Base-by-base conservation (phyloP, 2,113 vertebrate genomes). In the Redunca redunca region DNA sequence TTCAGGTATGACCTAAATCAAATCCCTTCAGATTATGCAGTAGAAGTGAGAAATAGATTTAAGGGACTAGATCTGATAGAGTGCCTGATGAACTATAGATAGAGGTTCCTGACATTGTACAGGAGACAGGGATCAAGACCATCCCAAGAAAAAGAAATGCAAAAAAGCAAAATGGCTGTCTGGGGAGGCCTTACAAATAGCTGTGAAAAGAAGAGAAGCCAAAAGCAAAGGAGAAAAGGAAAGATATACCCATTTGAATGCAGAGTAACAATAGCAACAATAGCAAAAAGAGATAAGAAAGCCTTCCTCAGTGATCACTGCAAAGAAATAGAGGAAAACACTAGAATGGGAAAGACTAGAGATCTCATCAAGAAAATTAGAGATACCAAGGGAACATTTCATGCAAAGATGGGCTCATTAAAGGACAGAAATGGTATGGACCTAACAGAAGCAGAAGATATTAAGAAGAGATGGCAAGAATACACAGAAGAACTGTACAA, bases 101-200 rank as follows among this genome's bases (percentile, higher is more conserved):
- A 0, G 62, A 67, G 33, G 33, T n/a, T n/a, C 7, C 0, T 67
- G 33, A n/a, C 3, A 4, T 9, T 67, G 33, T 67, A 67, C 16
- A 67, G 33, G 62, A n/a, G 62, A 21, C 64, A 67, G 33, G 64
- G 64, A 67, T 67, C 16, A 67, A 67, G 64, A 67, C 16, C 7
- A 67, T n/a, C 33, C 16, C 16, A 4, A 67, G 33, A 1, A 67
- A 67, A 67, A n/a, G 62, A 67, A 67, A n/a, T 67, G 16, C 16
- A n/a, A 67, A n/a, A 67, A 67, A 67, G 33, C 33, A 67, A 67
- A 67, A 67, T 67, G 7, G 33, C 8, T 67, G 3, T 67, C 64
- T n/a, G 64, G 7, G 62, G 64, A n/a, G 16, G 16, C 64, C 16
- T 67, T 67, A n/a, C 33, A 67, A 67, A 67, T 67, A n/a, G 64